Conservation (phyloP, 2,888 invertebrate genomes). For the Mythimna ferrago region DNA sequence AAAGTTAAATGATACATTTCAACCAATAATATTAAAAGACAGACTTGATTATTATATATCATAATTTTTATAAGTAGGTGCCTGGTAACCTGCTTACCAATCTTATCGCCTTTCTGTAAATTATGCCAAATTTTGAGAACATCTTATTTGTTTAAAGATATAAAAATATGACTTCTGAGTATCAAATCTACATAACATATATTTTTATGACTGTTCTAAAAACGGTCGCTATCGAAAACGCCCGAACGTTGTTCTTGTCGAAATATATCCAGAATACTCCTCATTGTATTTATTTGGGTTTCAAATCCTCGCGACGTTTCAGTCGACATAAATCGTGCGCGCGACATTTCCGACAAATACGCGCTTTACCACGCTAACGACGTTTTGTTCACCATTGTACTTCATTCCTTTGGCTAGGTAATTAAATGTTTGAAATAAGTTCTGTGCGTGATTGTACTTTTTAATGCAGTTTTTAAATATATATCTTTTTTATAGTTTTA, state of each 20-base stretch:
- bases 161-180: constrained; percentile 2
- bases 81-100: not conserved
- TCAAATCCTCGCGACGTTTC: constrained; percentile 78
- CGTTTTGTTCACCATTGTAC: constrained; percentile 81
- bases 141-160: not conserved
- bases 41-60: too few relatives aligned
- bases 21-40: not conserved
- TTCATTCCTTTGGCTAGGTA: constrained; percentile 60
- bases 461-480: not conserved
- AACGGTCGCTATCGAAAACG: constrained; percentile 50
- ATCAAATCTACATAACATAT: not conserved
- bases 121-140: not conserved
- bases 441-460: constrained; percentile 48
- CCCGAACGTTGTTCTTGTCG: not conserved
- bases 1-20: not conserved
- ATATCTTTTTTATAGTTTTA: too few relatives aligned
- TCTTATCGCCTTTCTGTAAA: not conserved
- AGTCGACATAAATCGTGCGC: constrained; percentile 85
- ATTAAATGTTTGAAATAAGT: constrained; percentile 64
- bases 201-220: constrained; percentile 1
- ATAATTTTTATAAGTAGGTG: not conserved
- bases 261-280: constrained; percentile 13
- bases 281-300: constrained; percentile 82
- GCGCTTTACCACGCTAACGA: constrained; percentile 79
- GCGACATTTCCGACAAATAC: constrained; percentile 85